These are phyloP conservation scores for Tupaia chinensis DNA, from an alignment of 2,113 vertebrate species.

Conservation along the genomic window DNA sequence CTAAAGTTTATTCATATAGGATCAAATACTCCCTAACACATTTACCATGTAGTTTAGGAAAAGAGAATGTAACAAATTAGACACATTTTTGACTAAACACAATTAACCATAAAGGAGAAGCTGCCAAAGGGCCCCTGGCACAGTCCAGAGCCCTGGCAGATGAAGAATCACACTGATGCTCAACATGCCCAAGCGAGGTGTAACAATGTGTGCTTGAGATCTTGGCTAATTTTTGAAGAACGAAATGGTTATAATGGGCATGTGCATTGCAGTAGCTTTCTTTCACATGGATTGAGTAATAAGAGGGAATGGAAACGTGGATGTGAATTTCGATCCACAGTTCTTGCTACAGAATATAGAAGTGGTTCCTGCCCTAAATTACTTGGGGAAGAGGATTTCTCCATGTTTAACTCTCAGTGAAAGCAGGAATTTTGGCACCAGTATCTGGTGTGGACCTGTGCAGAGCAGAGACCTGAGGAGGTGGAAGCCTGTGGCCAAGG, in stretches of 20 bases:
- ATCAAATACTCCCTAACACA: not conserved
- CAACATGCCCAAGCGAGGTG: not conserved
- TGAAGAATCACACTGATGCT: not conserved
- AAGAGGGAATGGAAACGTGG: not conserved
- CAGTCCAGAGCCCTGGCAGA: not conserved
- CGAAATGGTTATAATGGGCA: constrained; percentile 45
- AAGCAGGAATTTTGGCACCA: not conserved
- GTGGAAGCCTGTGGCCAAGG: not conserved
- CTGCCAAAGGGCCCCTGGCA: rapidly evolving
- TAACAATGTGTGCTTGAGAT: constrained; percentile 7
- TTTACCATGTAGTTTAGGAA: not conserved
- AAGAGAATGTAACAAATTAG: not conserved
- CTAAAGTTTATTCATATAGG: not conserved
- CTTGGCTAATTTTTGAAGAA: constrained; percentile 64
- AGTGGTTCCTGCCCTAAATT: not conserved
- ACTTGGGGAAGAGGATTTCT: not conserved
- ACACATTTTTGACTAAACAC: not conserved
- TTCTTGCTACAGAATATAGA: not conserved
- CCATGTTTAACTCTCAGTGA: not conserved
- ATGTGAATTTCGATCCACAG: not conserved
- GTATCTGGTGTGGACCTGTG: not conserved
- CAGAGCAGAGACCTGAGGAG: constrained; percentile 1
- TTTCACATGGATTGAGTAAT: constrained; percentile 48
- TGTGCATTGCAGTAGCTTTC: constrained; percentile 17
- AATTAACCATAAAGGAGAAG: not conserved